Percentiles rank a stretch among this genome's conserved stretches.
These are phyloP conservation scores for Phataginus tetradactyla DNA, from an alignment of 2,797 vertebrate species.

Conservation along the genomic window DNA sequence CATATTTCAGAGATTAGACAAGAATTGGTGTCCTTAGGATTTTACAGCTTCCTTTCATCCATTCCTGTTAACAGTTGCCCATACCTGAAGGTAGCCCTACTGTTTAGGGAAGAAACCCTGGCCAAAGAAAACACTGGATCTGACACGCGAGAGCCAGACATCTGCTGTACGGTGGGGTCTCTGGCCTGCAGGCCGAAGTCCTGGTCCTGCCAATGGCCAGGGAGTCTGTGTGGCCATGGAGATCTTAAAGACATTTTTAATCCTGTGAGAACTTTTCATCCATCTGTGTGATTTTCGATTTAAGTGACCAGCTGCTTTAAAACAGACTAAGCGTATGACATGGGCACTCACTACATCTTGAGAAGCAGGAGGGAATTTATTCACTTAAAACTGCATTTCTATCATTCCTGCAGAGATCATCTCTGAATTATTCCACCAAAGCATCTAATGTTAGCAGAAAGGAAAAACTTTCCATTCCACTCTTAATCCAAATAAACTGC, in stretches of 20 bases:
- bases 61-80: background rate
- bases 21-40: background rate
- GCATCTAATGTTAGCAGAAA: background rate
- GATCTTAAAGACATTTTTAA: conserved; percentile 76
- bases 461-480: background rate
- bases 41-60: background rate
- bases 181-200: background rate
- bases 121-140: background rate
- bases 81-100: background rate
- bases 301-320: conserved; percentile 81
- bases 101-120: background rate
- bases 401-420: background rate
- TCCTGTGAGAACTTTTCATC: conserved; percentile 75
- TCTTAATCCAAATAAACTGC: background rate
- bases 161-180: background rate
- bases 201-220: conserved; percentile 1
- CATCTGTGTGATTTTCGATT: conserved; percentile 78
- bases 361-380: conserved; percentile 59
- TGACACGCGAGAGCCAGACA: background rate
- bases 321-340: conserved; percentile 69
- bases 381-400: conserved; percentile 26
- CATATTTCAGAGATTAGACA: background rate
- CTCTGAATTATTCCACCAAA: background rate
- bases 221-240: conserved; percentile 64
- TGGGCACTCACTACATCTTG: conserved; percentile 62